Evolutionary conservation across 2,113 vertebrate genomes (phyloP).

Genomic region (Corapipo altera): DNA sequence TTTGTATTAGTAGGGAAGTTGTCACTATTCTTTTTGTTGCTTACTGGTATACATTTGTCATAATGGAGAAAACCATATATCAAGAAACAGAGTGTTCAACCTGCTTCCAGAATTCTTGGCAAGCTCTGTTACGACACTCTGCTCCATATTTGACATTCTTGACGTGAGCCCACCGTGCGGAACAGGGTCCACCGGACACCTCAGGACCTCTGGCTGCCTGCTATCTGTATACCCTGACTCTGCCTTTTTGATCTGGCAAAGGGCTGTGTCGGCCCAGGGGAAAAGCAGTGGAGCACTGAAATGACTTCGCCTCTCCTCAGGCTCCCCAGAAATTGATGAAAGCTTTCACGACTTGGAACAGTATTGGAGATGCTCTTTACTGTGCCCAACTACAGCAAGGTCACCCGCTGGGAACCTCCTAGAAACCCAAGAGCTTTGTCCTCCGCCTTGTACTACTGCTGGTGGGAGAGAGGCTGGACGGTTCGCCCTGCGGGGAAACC

Average conservation of each 20-base stretch:
- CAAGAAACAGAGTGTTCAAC: not conserved
- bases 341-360: not conserved
- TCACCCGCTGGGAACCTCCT: not conserved
- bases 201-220: not conserved
- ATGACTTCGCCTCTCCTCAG: not conserved
- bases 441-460: not conserved
- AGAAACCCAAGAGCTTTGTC: not conserved
- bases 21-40: not conserved
- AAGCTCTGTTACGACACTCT: not conserved
- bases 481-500: fast-evolving
- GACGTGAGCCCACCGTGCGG: fast-evolving
- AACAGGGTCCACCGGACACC: not conserved
- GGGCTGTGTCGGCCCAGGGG: too few species aligned
- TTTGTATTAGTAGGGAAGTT: not conserved
- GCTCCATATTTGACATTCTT: not conserved
- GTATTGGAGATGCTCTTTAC: not conserved
- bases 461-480: fast-evolving
- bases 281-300: not conserved
- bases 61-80: not conserved
- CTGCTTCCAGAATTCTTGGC: not conserved
- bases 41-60: not conserved
- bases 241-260: too few species aligned
- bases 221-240: fast-evolving
- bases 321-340: not conserved
- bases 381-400: fast-evolving